phyloP scores from a whole-genome alignment of 2,888 invertebrate genomes.

The Lepas anatifera region DNA sequence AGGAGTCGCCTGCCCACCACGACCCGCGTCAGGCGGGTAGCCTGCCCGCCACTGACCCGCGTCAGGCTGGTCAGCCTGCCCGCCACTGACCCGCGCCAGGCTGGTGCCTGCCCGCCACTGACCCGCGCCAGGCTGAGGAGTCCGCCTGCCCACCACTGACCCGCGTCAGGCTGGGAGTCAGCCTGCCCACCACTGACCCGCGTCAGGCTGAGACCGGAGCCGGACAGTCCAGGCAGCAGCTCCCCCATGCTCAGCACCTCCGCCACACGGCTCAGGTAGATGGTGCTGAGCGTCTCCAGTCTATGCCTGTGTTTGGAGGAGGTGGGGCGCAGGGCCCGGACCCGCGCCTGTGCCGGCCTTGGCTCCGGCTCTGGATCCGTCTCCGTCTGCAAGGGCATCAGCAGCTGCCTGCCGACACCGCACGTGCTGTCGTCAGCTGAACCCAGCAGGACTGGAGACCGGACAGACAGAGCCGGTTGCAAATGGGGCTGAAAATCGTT shows the following conservation, averaged over 20 bases:
- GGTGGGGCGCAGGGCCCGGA: background rate
- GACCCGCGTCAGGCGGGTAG: no score
- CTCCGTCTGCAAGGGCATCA: background rate
- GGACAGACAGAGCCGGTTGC: background rate
- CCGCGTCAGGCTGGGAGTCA: no score
- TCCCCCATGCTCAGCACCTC: background rate
- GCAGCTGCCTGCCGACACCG: background rate
- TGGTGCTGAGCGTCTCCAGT: background rate
- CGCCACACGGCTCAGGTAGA: background rate
- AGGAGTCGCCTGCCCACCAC: no score
- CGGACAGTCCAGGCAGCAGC: background rate
- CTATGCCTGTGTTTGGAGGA: background rate
- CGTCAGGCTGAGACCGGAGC: background rate
- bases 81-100: no score
- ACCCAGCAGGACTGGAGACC: background rate
- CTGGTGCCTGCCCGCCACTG: no score
- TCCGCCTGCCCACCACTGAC: no score
- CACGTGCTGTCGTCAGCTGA: no score
- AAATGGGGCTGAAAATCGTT: background rate
- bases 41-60: no score
- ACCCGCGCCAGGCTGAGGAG: no score
- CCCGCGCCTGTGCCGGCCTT: background rate
- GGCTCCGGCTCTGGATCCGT: background rate
- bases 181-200: no score
- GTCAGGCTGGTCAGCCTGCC: no score